Base-by-base conservation (phyloP, 2,113 vertebrate genomes). In the Emydocephalus ijimae region DNA sequence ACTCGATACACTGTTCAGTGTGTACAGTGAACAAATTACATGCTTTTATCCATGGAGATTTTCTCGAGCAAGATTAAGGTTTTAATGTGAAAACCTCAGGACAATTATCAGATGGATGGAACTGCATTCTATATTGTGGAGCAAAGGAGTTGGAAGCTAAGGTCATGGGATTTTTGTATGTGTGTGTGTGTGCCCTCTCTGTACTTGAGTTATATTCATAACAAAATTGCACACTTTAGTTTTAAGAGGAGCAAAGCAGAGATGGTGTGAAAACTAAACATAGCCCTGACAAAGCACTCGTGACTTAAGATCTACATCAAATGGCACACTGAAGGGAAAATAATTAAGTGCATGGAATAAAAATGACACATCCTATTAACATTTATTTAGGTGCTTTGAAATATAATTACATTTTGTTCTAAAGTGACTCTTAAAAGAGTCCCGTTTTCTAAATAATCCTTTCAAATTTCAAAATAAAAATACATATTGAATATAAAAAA, bases 71-170 rank as follows among this genome's bases (percentile, higher is more conserved):
- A 97, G 96, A 97, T 96, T 96, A 97, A 95, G 95, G 93, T 96
- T 97, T 97, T 97, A 97, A 97, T 97, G 95, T 93, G 94, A 96
- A 97, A 96, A 95, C 93, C 96, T 96, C 94, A 92, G 95, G 95
- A 96, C 96, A 96, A 97, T 97, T 92, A 96, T 95, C 93, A 93
- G 59, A 94, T 96, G 95, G 97, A 95, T 97, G 93, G 92, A 94
- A 90, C 94, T 95, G 92, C 93, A 94, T 96, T 96, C 94, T 92
- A 95, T 1, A 24, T 1, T 23, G 93, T 95, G 94, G 85, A 93
- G 94, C 81, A 94, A 95, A 94, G 93, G 95, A 94, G 87, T 91
- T 94, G 24, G 4, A 94, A 96, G 88, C 57, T 94, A 56, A 95
- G 96, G 96, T 95, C 95, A 96, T 86, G 29, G 10, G 5, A 7